Evolutionary conservation across 2,113 vertebrate genomes (phyloP), one percentile per base, ranked within the genome.

Genomic region (Semnornis frantzii): DNA sequence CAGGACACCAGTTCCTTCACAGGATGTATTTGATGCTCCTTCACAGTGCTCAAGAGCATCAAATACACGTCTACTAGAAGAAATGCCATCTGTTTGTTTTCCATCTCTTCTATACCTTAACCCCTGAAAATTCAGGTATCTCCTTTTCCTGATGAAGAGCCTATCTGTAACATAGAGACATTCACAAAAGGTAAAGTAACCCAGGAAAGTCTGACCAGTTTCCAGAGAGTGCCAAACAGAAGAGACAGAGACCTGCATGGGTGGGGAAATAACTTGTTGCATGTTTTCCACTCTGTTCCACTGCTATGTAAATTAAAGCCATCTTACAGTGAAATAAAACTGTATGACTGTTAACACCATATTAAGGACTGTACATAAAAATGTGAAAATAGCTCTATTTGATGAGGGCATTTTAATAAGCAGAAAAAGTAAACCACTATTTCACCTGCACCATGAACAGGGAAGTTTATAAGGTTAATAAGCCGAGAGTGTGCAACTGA

Each of bases 321-420:
- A 37, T 81, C 30, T 79, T 58, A 91, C 0, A 68, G 55, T 11
- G 8, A 34, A 16, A 89, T 42, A 52, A 94, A 89, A 77, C 65
- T 77, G 27, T 30, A 57, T 15, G 88, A 77, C 65, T 85, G 72
- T 65, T 76, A 77, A 84, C 28, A 59, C 50, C 83, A 34, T 54
- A 73, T 54, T 69, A 92, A 63, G 30, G 37, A 63, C n/a, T 72
- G 21, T 15, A 64, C 8, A 75, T 25, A 37, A 91, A 92, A 87
- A 65, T 54, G 21, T 79, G 62, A 94, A 62, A 78, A 64, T 17
- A 87, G 31, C 23, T 91, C 58, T 8, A 34, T 65, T 93, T 91
- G 72, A 86, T 62, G 28, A 85, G 64, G 58, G 85, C 21, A 39
- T 87, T 95, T 85, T 90, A 94, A 89, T 73, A 93, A 92, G 70